Evolutionary conservation across 2,888 invertebrate species (phyloP), one percentile per base, ranked within the genome.

Genomic region (Mythimna pallens): DNA sequence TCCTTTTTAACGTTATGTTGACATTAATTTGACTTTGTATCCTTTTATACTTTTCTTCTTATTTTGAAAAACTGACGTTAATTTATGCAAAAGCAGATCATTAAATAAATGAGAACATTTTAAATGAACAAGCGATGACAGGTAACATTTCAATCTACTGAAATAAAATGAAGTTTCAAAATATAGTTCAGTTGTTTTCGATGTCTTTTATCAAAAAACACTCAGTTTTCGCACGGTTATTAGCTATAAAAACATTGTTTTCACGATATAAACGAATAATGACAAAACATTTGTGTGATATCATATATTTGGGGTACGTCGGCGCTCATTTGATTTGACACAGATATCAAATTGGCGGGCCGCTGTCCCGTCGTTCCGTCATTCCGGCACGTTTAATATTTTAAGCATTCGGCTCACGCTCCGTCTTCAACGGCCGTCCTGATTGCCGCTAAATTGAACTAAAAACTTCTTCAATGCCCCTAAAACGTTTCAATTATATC

Each of bases 371-470:
- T 25, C 85, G 89, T 86, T 88, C 91, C 91, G 90, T 92, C 92
- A 93, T 93, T 92, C 92, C 90, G 89, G 89, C 91, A 92, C 94
- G 92, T 94, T 95, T 95, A 95, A 96, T 96, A 96, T 94, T 95
- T 95, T 93, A 94, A 90, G 88, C 88, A 96, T 95, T 95, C 96
- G 80, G 84, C 93, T 95, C 96, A 96, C 96, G 96, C 95, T 89
- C 92, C 93, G 87, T 93, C 94, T 94, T 94, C 95, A 94, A 95
- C 96, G 93, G 95, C 93, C 95, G 93, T 93, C 94, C 94, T 96
- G 96, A 96, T 96, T 96, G 96, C 95, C 92, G 94, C 94, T 94
- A 96, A 96, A 96, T 96, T 96, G 94, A 95, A 96, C 96, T 96
- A 96, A 96, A 95, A 96, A 96, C 95, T 96, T 96, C 94, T 94